Evolutionary conservation across 2,113 vertebrate species (phyloP).

Genomic region (Peromyscus maniculatus): DNA sequence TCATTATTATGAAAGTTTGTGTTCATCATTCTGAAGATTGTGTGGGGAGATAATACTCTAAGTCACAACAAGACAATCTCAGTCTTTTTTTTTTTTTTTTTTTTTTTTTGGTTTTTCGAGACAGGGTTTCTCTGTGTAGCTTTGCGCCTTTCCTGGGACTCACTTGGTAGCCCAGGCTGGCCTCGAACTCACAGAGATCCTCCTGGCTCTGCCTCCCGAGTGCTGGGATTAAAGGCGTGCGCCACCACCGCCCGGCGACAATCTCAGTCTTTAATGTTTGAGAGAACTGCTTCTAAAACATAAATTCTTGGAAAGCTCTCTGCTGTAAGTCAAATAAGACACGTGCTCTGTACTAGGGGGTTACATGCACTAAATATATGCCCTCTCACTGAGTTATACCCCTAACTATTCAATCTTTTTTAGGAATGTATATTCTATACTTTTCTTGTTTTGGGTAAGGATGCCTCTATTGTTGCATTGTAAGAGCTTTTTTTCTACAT

Average conservation of each 20-base stretch:
- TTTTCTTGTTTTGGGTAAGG: not conserved
- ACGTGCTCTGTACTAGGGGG: no score
- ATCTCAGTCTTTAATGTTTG: not conserved
- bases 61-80: not conserved
- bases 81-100: no score
- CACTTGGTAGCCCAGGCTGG: no score
- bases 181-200: no score
- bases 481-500: not conserved
- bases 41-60: not conserved
- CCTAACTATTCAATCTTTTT: not conserved
- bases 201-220: no score
- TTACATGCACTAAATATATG: not conserved
- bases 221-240: no score
- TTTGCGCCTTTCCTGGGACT: no score
- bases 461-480: not conserved
- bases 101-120: no score
- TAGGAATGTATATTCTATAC: not conserved
- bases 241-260: no score
- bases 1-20: constrained; percentile 12
- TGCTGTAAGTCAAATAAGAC: not conserved
- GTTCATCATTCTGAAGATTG: not conserved
- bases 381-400: not conserved
- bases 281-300: not conserved
- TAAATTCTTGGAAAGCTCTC: not conserved
- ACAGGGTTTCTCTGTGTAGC: no score